A percentile compares a stretch with the other conserved stretches of the same genome.
phyloP scores from a whole-genome alignment of 2,888 invertebrate genomes.

The Mythimna impura region DNA sequence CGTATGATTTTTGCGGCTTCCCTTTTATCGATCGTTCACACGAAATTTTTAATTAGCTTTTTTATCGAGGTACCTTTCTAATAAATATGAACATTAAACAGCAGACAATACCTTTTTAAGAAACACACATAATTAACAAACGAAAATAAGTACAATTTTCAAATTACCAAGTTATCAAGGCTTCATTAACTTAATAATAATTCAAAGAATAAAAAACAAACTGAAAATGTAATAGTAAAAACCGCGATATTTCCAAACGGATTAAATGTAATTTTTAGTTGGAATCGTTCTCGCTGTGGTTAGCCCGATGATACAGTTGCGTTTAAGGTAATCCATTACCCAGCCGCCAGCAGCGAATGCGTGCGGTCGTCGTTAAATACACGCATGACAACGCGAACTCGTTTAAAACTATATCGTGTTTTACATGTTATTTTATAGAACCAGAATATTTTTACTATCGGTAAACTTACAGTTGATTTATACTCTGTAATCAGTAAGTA shows the following conservation, averaged over 20 bases:
- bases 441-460: neutral
- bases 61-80: neutral
- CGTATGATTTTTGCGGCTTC: constrained; percentile 60
- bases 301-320: constrained; percentile 71
- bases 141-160: neutral
- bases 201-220: neutral
- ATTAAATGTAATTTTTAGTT: constrained; percentile 71
- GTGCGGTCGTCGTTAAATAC: constrained; percentile 62
- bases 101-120: neutral
- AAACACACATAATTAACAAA: neutral
- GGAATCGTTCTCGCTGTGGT: constrained; percentile 69
- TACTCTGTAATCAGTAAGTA: neutral
- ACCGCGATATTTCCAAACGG: constrained; percentile 33
- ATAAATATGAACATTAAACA: neutral
- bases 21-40: constrained; percentile 54
- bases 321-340: constrained; percentile 74
- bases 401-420: constrained; percentile 49
- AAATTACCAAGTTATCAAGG: neutral
- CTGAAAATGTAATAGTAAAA: constrained; percentile 17
- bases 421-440: constrained; percentile 7
- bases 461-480: neutral
- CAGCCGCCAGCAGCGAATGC: constrained; percentile 60
- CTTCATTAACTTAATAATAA: neutral
- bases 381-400: constrained; percentile 54
- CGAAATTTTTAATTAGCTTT: constrained; percentile 37